Evolutionary conservation across 1,140 invertebrate genomes (phyloP).

Genomic region (Sarcophaga peregrina): DNA sequence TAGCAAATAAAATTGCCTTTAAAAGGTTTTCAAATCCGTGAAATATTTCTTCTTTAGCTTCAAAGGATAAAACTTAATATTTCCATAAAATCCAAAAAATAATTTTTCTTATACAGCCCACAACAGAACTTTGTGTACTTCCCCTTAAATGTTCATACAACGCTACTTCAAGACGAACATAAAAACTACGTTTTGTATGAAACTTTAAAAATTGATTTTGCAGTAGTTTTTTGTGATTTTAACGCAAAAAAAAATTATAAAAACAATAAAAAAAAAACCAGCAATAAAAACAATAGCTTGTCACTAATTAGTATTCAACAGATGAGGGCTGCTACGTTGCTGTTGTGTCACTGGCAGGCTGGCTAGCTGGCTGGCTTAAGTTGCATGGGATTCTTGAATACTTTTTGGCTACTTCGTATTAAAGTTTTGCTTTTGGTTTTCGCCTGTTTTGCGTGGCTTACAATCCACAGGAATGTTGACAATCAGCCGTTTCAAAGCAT

Average conservation of each 20-base stretch:
- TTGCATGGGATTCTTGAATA: background rate
- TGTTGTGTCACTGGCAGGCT: background rate
- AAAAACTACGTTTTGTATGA: background rate
- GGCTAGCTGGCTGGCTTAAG: background rate
- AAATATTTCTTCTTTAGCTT: too few species aligned
- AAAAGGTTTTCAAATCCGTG: too few species aligned
- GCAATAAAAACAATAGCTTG: constrained; percentile 29
- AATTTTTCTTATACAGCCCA: background rate
- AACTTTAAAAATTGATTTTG: constrained; percentile 16
- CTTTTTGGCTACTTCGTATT: background rate
- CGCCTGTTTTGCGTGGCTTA: constrained; percentile 32
- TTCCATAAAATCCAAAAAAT: background rate
- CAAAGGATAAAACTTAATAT: too few species aligned
- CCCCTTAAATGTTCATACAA: background rate
- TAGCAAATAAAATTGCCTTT: too few species aligned
- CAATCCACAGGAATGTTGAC: constrained; percentile 31
- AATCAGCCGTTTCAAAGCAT: constrained; percentile 2
- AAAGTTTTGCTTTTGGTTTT: background rate
- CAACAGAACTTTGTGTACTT: background rate
- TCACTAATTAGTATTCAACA: constrained; percentile 39
- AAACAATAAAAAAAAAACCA: background rate
- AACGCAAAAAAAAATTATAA: constrained; percentile 9
- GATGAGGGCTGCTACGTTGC: constrained; percentile 31
- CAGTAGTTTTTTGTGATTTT: constrained; percentile 11
- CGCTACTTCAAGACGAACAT: background rate